Base-by-base conservation (phyloP, 1,140 invertebrate genomes). In the Aphaenogaster rudis region DNA sequence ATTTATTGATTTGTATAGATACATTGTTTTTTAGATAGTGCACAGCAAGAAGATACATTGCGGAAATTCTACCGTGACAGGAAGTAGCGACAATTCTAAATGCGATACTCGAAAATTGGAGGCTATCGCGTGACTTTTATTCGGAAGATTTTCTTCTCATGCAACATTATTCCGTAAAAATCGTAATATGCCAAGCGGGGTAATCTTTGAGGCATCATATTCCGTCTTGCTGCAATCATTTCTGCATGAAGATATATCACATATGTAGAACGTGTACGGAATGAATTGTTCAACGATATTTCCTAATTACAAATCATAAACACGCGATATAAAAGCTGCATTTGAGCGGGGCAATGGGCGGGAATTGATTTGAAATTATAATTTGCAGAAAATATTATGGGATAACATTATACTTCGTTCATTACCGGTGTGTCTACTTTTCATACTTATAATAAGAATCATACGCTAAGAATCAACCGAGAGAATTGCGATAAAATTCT, bases 281-380 rank as follows among this genome's bases (percentile, higher is more conserved):
- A 45, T n/a, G 36, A 63, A 64, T 64, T 13, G 28, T 78, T 48
- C 59, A 36, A 33, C 15, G 21, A 78, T 78, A 78, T 45, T 64
- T 78, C 21, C 39, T 45, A 64, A 78, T 78, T 78, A 48, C 8
- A 64, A 64, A 33, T 78, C 21, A 11, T 17, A 78, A 78, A 33
- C 42, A 78, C 42, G 57, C 42, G 17, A 78, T 78, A 78, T 78
- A 64, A 78, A 45, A 45, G 9, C 42, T 13, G 21, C n/a, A 28
- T 78, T n/a, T 33, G 21, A 64, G 4, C 42, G 39, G 0, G 39
- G 39, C 42, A 13, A 13, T 45, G 39, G n/a, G n/a, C 42, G 15
- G 39, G 28, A 78, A 64, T 45, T 64, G 33, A 78, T 78, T 78
- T 78, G 15, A 78, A 78, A 78, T 78, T 78, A 64, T 78, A 64